Base-by-base conservation (phyloP, 2,888 invertebrate species). In the Amitus sp. region DNA sequence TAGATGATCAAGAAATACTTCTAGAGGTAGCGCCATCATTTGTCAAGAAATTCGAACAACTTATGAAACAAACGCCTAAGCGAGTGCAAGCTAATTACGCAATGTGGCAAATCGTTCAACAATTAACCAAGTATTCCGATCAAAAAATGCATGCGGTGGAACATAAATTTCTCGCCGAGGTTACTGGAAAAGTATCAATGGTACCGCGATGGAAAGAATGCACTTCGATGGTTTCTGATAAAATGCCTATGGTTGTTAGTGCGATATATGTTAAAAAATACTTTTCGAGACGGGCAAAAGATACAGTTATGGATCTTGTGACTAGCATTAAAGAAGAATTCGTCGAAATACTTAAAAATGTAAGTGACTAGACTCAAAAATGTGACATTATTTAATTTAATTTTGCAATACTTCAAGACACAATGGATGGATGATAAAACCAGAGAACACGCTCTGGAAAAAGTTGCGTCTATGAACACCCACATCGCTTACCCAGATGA, bases 171-270 rank as follows among this genome's bases (percentile, higher is more conserved):
- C 84, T 96, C 62, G 91, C 89, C 0, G 93, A 95, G 49, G 87
- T 87, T 51, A 86, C 94, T 56, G 87, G 95, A 3, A 89, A 90
- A 49, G 85, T 94, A 0, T 94, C 95, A 77, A 83, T 95, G 47
- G 93, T 94, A 79, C 89, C 94, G 39, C 86, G 95, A 13, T 96
- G 96, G 96, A 95, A 95, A 84, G 94, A 95, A 79, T 96, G 95
- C 77, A 89, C 93, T 18, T 92, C 93, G 68, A 89, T 91, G 9
- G 88, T 91, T 20, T 88, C 92, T 63, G 89, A 89, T 74, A 92
- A 90, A 78, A 85, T 92, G 80, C 87, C 89, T 7, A 88, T 91
- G 56, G 89, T 91, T 9, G 89, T 91, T 23, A 95, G 95, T 20
- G 91, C 95, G 5, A 85, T 95, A 3, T 96, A 95, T 82, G 94